These are phyloP conservation scores for Galerucella calmariensis DNA, from an alignment of 2,888 invertebrate species.

Conservation along the genomic window DNA sequence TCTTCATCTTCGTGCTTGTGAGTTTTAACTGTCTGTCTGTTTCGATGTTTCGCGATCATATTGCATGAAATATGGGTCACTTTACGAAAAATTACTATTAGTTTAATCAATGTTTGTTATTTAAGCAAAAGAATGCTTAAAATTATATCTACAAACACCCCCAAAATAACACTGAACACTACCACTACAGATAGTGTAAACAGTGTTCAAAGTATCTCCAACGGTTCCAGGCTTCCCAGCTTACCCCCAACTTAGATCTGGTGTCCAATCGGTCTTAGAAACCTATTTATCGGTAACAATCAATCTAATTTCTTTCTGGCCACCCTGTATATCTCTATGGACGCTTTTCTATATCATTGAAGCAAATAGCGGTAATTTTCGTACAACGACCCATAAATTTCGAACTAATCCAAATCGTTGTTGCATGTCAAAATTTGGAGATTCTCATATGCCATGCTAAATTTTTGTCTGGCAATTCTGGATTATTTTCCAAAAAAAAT, in stretches of 20 bases:
- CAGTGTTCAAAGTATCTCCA: too few relatives aligned
- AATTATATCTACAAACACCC: not conserved
- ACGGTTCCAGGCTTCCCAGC: too few relatives aligned
- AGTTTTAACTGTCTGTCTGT: slow-evolving; percentile 68
- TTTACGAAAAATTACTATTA: slow-evolving; percentile 10
- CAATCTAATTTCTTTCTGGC: not conserved
- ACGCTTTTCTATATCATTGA: too few relatives aligned
- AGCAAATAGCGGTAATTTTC: not conserved
- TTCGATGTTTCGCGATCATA: slow-evolving; percentile 54
- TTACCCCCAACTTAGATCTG: not conserved
- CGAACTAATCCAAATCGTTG: slow-evolving; percentile 19
- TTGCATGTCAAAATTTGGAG: slow-evolving; percentile 39
- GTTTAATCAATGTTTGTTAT: slow-evolving; percentile 3
- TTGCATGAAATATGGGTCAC: slow-evolving; percentile 45
- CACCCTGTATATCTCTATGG: too few relatives aligned
- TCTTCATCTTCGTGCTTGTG: slow-evolving; percentile 74
- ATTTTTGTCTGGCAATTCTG: slow-evolving; percentile 19
- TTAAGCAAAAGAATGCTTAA: not conserved
- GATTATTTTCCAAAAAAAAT: not conserved
- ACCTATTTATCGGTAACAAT: not conserved
- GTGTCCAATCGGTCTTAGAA: not conserved
- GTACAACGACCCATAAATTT: slow-evolving; percentile 21
- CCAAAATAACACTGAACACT: not conserved
- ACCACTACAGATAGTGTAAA: too few relatives aligned
- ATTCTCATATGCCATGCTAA: slow-evolving; percentile 22